These are phyloP conservation scores for Diprion similis DNA, from an alignment of 1,140 invertebrate species.

Conservation along the genomic window DNA sequence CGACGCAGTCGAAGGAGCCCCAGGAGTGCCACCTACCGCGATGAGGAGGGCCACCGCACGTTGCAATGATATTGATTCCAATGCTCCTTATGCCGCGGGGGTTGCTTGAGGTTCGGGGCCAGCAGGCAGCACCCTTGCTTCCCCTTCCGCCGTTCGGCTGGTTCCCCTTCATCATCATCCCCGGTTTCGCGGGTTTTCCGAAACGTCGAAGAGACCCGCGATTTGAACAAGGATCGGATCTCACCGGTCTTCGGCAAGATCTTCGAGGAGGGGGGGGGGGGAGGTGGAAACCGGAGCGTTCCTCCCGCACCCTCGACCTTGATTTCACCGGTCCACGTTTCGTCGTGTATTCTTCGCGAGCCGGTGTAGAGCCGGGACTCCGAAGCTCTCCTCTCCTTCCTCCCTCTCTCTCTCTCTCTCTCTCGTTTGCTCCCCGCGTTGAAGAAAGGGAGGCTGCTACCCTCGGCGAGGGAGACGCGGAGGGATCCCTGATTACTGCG, in stretches of 20 bases:
- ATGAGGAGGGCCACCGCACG: constrained; percentile 35
- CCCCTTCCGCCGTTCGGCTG: constrained; percentile 55
- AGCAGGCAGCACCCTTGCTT: constrained; percentile 55
- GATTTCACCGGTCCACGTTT: constrained; percentile 5
- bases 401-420: constrained; percentile 17
- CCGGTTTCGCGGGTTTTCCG: constrained; percentile 16
- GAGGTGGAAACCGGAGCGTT: constrained; percentile 10
- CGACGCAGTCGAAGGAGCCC: constrained; percentile 21
- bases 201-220: neutral
- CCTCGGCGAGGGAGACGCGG: constrained; percentile 31
- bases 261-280: no score
- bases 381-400: constrained; percentile 11
- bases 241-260: no score
- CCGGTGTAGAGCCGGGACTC: neutral
- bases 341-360: neutral
- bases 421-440: neutral
- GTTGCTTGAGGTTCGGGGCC: constrained; percentile 42
- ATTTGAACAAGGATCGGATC: no score
- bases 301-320: constrained; percentile 27
- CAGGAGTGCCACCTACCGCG: constrained; percentile 19
- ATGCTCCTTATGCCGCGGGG: constrained; percentile 60
- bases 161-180: constrained; percentile 29
- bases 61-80: constrained; percentile 64
- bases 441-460: no score
- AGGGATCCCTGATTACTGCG: constrained; percentile 53